Percentiles rank a stretch among this genome's conserved stretches.
Conservation (phyloP, 2,888 invertebrate genomes). For the Cheilosia vulpina region DNA sequence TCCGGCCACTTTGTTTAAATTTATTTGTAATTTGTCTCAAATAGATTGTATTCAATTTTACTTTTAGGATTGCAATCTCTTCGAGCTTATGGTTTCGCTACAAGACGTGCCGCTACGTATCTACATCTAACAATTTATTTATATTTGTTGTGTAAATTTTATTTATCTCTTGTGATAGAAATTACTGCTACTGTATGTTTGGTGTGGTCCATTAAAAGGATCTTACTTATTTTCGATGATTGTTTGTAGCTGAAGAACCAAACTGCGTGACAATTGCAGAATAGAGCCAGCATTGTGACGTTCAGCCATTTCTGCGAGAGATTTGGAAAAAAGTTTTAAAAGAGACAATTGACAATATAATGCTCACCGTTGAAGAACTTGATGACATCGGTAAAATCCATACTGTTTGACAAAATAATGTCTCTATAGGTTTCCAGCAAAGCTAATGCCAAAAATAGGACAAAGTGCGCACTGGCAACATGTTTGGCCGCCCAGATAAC, state of each 20-base stretch:
- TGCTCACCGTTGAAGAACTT: conserved; percentile 97
- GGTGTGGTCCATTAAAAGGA: conserved; percentile 35
- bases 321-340: neutral
- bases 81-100: conserved; percentile 37
- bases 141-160: conserved; percentile 39
- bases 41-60: conserved; percentile 19
- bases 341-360: conserved; percentile 25
- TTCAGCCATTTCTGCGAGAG: conserved; percentile 95
- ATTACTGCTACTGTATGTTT: conserved; percentile 8
- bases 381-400: conserved; percentile 99
- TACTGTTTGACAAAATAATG: conserved; percentile 96
- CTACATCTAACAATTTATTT: conserved; percentile 46
- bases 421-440: conserved; percentile 96
- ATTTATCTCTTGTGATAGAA: conserved; percentile 41
- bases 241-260: conserved; percentile 95
- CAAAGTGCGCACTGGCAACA: conserved; percentile 94
- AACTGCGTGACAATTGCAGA: conserved; percentile 91
- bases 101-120: conserved; percentile 48
- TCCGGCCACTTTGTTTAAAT: conserved; percentile 28
- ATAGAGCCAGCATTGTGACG: conserved; percentile 94
- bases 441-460: conserved; percentile 95
- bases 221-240: conserved; percentile 95
- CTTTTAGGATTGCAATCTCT: conserved; percentile 31
- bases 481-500: conserved; percentile 96
- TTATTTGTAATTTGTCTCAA: neutral